These are phyloP conservation scores for Picus viridis DNA, from an alignment of 2,797 vertebrate genomes.

Conservation along the genomic window DNA sequence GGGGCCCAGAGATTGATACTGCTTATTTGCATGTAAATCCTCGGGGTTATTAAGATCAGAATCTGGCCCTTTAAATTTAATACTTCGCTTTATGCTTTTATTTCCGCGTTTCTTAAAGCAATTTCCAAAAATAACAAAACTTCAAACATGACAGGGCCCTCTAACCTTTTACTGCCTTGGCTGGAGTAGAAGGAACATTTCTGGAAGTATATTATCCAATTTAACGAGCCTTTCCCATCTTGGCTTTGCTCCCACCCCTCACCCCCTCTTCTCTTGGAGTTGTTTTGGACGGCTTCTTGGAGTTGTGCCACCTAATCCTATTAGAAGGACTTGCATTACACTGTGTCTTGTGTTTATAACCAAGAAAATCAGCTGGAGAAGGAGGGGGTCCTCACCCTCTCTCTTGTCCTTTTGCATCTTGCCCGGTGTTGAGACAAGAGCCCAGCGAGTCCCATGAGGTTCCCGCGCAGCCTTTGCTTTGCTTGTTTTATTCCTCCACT, in stretches of 20 bases:
- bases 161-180: conserved; percentile 67
- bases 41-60: conserved; percentile 49
- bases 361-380: conserved; percentile 1
- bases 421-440: background rate
- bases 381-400: background rate
- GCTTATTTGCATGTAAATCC: conserved; percentile 60
- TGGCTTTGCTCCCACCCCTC: conserved; percentile 50
- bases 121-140: conserved; percentile 69
- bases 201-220: conserved; percentile 63
- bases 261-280: conserved; percentile 4
- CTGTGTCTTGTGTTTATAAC: conserved; percentile 54
- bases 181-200: conserved; percentile 59
- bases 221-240: conserved; percentile 53
- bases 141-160: conserved; percentile 61
- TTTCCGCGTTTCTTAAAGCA: conserved; percentile 61
- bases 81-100: conserved; percentile 58
- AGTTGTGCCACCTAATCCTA: conserved; percentile 54
- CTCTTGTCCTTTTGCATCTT: background rate
- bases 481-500: background rate
- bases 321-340: conserved; percentile 65
- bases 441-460: background rate
- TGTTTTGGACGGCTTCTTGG: conserved; percentile 57
- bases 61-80: conserved; percentile 69
- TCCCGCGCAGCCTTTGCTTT: background rate
- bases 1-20: conserved; percentile 38